phyloP scores from a whole-genome alignment of 2,797 vertebrate genomes.

The Prunella strophiata region DNA sequence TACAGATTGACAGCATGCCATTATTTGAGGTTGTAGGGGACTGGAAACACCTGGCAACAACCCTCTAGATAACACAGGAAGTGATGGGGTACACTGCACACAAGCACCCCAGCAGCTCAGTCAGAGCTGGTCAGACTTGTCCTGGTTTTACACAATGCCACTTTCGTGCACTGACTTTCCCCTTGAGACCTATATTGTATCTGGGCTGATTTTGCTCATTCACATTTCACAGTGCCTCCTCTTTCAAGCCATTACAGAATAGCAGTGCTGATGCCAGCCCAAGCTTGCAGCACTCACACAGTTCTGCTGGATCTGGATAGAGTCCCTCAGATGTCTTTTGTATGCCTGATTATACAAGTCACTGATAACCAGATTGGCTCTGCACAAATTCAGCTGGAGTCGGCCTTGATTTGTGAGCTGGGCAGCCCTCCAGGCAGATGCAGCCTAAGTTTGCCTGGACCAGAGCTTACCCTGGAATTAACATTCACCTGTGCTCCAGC shows the following conservation, averaged over 20 bases:
- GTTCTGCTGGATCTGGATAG: not conserved
- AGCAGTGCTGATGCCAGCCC: not conserved
- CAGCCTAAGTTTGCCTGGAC: not conserved
- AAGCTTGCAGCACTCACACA: not conserved
- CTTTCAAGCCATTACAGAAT: not conserved
- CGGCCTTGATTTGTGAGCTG: not conserved
- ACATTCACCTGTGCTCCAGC: conserved; percentile 31
- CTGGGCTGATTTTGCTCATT: not conserved
- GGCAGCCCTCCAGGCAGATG: conserved; percentile 17
- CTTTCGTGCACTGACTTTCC: not conserved
- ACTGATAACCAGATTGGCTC: conserved; percentile 6
- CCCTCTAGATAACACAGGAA: not conserved
- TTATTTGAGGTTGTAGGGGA: not conserved
- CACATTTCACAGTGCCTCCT: not conserved
- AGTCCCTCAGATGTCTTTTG: conserved; percentile 1
- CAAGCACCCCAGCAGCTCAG: not conserved
- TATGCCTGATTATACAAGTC: not conserved
- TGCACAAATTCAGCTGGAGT: not conserved
- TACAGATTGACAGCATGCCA: rapidly evolving
- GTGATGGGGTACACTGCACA: not conserved
- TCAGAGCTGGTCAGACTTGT: not conserved
- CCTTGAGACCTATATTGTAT: not conserved
- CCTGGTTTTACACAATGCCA: not conserved
- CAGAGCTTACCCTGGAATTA: not conserved
- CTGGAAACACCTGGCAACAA: not conserved